Percentiles rank a stretch among this genome's conserved stretches.
Conservation (phyloP, 2,888 invertebrate species). For the Calameuta filiformis region DNA sequence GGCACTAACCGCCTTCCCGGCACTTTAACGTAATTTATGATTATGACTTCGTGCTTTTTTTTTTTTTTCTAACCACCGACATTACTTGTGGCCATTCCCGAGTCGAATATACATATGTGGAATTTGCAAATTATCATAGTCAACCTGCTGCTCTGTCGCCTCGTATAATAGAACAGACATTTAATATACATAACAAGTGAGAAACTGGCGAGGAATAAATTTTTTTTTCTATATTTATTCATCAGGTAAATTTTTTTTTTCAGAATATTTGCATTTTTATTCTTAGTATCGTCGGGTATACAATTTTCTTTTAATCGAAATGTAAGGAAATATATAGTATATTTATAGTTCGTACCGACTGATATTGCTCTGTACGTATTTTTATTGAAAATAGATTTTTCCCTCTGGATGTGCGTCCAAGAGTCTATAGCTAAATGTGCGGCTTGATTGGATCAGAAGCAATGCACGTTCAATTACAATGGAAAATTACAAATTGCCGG, state of each 20-base stretch:
- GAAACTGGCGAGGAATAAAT: not conserved
- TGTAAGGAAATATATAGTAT: too few species aligned
- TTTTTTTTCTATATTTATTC: not conserved
- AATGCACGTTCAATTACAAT: not conserved
- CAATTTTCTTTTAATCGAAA: not conserved
- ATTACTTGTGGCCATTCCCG: not conserved
- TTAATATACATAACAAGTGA: too few species aligned
- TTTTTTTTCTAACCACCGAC: constrained; percentile 16
- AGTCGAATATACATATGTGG: not conserved
- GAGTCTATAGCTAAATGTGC: not conserved
- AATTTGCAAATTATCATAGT: not conserved
- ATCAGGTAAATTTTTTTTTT: not conserved
- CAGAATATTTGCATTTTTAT: not conserved
- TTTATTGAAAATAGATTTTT: not conserved
- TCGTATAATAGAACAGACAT: too few species aligned
- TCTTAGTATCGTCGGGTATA: not conserved
- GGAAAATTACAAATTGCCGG: not conserved
- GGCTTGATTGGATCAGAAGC: not conserved
- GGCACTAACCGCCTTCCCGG: constrained; percentile 51
- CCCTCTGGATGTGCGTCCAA: not conserved
- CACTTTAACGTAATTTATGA: constrained; percentile 59
- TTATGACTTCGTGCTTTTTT: constrained; percentile 42
- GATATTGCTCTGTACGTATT: not conserved
- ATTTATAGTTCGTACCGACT: too few species aligned
- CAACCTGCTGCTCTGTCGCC: too few species aligned